A percentile compares a stretch with the other conserved stretches of the same genome.
Conservation (phyloP, 1,140 invertebrate genomes). For the Tetramorium simillimum region DNA sequence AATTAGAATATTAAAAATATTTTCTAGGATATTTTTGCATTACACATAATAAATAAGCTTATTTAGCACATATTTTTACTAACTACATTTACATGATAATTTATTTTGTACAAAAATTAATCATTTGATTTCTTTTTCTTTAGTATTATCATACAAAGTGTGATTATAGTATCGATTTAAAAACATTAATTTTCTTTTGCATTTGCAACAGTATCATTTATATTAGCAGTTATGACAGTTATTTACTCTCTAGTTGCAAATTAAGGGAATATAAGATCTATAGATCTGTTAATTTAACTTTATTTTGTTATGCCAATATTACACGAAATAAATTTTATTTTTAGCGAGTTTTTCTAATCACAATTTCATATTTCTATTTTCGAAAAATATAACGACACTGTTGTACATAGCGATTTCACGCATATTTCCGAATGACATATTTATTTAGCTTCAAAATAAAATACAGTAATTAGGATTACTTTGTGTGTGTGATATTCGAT, state of each 20-base stretch:
- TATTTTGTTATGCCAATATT: constrained; percentile 80
- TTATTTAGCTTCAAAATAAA: constrained; percentile 69
- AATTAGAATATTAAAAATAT: background rate
- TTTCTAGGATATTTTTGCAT: background rate
- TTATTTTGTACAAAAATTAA: background rate
- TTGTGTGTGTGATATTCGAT: constrained; percentile 70
- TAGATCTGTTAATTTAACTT: constrained; percentile 74
- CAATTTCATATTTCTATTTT: constrained; percentile 70
- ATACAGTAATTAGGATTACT: constrained; percentile 67
- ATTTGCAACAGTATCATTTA: background rate
- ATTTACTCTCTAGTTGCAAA: constrained; percentile 16
- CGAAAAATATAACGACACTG: constrained; percentile 72
- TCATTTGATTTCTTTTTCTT: background rate
- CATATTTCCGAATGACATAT: constrained; percentile 61
- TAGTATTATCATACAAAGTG: background rate
- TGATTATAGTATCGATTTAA: background rate
- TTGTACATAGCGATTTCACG: constrained; percentile 60
- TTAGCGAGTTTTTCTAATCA: constrained; percentile 60
- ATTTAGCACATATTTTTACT: background rate
- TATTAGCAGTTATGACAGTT: background rate
- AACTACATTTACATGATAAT: background rate
- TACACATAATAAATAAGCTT: background rate
- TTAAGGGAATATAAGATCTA: constrained; percentile 12
- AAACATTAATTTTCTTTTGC: background rate
- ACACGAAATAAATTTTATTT: constrained; percentile 75